Conservation (phyloP, 2,113 vertebrate species). For the Hippocampus zosterae region DNA sequence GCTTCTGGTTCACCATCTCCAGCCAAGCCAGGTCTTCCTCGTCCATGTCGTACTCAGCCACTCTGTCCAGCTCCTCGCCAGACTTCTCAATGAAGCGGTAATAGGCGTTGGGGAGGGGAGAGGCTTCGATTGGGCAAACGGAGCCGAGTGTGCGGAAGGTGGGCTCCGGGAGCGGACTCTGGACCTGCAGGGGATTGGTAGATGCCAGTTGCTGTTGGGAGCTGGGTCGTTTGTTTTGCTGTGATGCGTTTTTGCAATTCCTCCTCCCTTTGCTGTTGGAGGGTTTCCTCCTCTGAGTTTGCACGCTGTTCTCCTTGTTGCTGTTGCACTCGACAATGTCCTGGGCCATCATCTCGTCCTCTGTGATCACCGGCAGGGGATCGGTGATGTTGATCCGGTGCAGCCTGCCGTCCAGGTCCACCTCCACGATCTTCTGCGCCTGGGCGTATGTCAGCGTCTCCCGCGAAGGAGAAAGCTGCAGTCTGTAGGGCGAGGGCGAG, state of each 20-base stretch:
- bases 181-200: slow-evolving; percentile 61
- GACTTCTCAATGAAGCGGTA: slow-evolving; percentile 89
- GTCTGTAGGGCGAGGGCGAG: slow-evolving; percentile 85
- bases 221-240: slow-evolving; percentile 54
- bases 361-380: slow-evolving; percentile 86
- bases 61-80: slow-evolving; percentile 82
- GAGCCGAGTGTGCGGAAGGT: slow-evolving; percentile 81
- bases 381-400: slow-evolving; percentile 95
- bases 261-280: slow-evolving; percentile 79
- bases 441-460: slow-evolving; percentile 94
- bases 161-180: slow-evolving; percentile 83
- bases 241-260: slow-evolving; percentile 68
- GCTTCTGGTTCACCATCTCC: slow-evolving; percentile 93
- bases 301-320: slow-evolving; percentile 97
- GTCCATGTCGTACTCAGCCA: slow-evolving; percentile 97
- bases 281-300: slow-evolving; percentile 80
- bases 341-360: slow-evolving; percentile 93
- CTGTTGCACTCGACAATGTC: slow-evolving; percentile 95
- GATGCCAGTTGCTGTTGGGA: slow-evolving; percentile 55
- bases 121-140: slow-evolving; percentile 71
- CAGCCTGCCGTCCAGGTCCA: slow-evolving; percentile 92
- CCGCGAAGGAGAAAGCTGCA: slow-evolving; percentile 84
- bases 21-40: slow-evolving; percentile 96
- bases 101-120: slow-evolving; percentile 81
- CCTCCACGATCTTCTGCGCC: slow-evolving; percentile 93